Percentiles rank a stretch among this genome's conserved stretches.
Evolutionary conservation across 2,797 vertebrate species (phyloP).

Genomic region (Sphenopsis melanotis): DNA sequence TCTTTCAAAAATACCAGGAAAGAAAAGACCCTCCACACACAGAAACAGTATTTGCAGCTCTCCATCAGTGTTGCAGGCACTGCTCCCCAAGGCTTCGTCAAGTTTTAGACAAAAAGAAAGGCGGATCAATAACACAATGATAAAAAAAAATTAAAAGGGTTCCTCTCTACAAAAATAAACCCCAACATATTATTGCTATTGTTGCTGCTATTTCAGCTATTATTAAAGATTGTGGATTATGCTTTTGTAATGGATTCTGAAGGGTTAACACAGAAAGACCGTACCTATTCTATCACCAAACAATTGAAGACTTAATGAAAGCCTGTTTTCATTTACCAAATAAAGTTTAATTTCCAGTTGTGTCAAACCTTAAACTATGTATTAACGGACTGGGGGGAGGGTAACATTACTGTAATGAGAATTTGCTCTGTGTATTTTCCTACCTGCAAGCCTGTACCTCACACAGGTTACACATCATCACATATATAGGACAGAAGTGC

Average conservation of each 20-base stretch:
- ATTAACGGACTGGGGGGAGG: background rate
- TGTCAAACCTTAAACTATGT: background rate
- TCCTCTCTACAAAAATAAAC: background rate
- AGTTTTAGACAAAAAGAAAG: conserved; percentile 50
- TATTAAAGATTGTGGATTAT: background rate
- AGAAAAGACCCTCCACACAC: background rate
- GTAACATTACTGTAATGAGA: background rate
- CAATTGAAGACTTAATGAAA: background rate
- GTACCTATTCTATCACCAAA: background rate
- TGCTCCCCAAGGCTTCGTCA: conserved; percentile 41
- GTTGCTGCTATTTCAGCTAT: background rate
- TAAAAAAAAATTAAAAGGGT: conserved; percentile 52
- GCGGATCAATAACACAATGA: conserved; percentile 48
- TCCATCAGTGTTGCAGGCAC: conserved; percentile 32
- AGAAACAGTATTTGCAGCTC: conserved; percentile 33
- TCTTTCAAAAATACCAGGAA: conserved; percentile 53
- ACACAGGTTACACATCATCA: background rate
- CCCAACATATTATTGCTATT: background rate
- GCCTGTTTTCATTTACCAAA: background rate
- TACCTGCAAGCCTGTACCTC: background rate
- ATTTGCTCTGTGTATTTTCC: background rate
- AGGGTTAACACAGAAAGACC: background rate
- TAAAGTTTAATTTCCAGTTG: background rate
- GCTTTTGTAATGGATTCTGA: background rate
- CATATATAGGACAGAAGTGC: background rate